These are phyloP conservation scores for Scolopax mira DNA, from an alignment of 2,113 vertebrate species.

Conservation along the genomic window DNA sequence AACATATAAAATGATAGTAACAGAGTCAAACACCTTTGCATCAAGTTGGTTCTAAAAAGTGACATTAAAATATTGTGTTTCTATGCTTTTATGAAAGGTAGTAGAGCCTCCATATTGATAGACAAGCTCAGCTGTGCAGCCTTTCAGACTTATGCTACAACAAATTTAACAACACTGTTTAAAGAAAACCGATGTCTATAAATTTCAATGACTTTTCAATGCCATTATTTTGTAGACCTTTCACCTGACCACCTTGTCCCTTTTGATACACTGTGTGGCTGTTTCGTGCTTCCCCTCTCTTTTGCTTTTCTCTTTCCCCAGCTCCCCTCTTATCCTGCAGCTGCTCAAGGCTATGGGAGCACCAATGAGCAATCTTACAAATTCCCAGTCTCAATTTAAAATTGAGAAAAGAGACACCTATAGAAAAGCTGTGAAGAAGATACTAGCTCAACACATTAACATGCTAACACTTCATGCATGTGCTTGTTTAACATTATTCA, in stretches of 20 bases:
- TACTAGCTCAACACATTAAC: accelerated
- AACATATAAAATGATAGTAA: slow-evolving; percentile 6
- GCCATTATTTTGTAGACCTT: background rate
- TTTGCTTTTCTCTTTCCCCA: too few relatives aligned
- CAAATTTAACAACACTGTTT: background rate
- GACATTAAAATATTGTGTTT: background rate
- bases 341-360: background rate
- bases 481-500: background rate
- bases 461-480: background rate
- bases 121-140: background rate
- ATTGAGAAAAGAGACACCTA: accelerated
- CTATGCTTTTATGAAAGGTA: background rate
- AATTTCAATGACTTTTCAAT: background rate
- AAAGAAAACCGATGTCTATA: background rate
- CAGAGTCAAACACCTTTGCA: slow-evolving; percentile 1
- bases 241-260: background rate
- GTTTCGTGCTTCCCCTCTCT: background rate
- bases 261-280: accelerated
- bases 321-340: background rate
- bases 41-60: background rate
- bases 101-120: background rate
- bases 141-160: background rate
- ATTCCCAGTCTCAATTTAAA: background rate
- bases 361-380: background rate
- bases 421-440: background rate